These are phyloP conservation scores for Idaea aversata DNA, from an alignment of 2,888 invertebrate genomes.

Conservation along the genomic window DNA sequence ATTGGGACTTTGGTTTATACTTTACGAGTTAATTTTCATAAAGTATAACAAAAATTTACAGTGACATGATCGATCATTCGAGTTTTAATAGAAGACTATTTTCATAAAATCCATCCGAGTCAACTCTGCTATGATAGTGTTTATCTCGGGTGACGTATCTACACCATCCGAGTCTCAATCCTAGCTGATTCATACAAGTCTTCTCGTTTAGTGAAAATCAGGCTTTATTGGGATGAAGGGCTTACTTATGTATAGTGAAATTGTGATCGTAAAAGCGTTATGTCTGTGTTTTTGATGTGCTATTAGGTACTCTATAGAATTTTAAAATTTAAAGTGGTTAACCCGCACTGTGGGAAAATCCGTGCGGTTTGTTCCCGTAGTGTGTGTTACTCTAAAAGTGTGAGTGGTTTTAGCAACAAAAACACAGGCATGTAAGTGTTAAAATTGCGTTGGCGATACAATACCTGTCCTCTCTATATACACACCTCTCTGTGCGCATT, in stretches of 20 bases:
- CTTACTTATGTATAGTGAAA: conserved; percentile 26
- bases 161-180: conserved; percentile 8
- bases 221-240: not conserved
- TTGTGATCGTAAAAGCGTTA: conserved; percentile 49
- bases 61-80: too few relatives aligned
- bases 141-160: too few relatives aligned
- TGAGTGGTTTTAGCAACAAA: conserved; percentile 36
- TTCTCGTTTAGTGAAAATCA: too few relatives aligned
- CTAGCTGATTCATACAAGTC: too few relatives aligned
- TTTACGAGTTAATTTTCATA: too few relatives aligned
- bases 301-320: not conserved
- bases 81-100: too few relatives aligned
- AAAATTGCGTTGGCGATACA: conserved; percentile 82
- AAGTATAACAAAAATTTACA: too few relatives aligned
- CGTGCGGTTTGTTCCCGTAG: too few relatives aligned
- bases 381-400: not conserved
- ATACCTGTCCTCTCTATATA: conserved; percentile 83
- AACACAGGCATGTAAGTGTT: conserved; percentile 70
- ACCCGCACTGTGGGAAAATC: too few relatives aligned
- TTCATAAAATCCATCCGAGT: too few relatives aligned
- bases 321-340: not conserved
- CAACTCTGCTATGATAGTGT: too few relatives aligned
- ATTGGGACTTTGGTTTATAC: not conserved
- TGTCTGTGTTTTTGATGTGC: conserved; percentile 49
- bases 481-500: conserved; percentile 96